Evolutionary conservation across 2,797 vertebrate species (phyloP), one percentile per base, ranked within the genome.

Genomic region (Anguilla marmorata): DNA sequence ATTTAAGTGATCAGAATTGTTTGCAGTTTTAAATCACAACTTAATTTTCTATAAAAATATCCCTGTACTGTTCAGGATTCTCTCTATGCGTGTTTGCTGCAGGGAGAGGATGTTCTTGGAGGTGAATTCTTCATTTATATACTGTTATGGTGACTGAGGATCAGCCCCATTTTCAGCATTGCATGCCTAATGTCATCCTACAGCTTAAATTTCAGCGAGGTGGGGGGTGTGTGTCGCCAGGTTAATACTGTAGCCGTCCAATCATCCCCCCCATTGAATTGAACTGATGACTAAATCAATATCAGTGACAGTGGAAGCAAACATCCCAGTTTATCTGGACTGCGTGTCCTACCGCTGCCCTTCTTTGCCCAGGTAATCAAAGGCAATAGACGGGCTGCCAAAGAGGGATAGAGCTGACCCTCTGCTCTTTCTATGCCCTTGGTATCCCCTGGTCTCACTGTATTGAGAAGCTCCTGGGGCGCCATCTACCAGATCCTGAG

Each of bases 221-320:
- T 82, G 41, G 37, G 16, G 37, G 5, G 16, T 7, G 14, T 74
- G 19, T 6, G 79, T 12, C 27, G 21, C 41, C 21, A 48, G 45
- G 19, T 82, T 82, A 82, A 82, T 50, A 24, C 80, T 33, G 19
- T 27, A 12, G 80, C 24, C 45, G 9, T 21, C 9, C 11, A 85
- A 27, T 0, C 52, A 58, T 16, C 30, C 14, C 27, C 11, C 12
- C n/a, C 19, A 66, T 33, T 85, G 85, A 63, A 24, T 24, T 7
- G 24, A 66, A 27, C 27, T 66, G 58, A 85, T 85, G 33, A 54
- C 30, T 66, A 63, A 85, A 85, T 85, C 85, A 85, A 88, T 85
- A 74, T 19, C 63, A 58, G 69, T 3, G n/a, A n/a, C 52, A 76
- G 69, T 14, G 30, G 50, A 52, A 5, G 63, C 50, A 54, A 33